Evolutionary conservation across 2,888 invertebrate genomes (phyloP), one percentile per base, ranked within the genome.

Genomic region (Aspidiotus rigidus): DNA sequence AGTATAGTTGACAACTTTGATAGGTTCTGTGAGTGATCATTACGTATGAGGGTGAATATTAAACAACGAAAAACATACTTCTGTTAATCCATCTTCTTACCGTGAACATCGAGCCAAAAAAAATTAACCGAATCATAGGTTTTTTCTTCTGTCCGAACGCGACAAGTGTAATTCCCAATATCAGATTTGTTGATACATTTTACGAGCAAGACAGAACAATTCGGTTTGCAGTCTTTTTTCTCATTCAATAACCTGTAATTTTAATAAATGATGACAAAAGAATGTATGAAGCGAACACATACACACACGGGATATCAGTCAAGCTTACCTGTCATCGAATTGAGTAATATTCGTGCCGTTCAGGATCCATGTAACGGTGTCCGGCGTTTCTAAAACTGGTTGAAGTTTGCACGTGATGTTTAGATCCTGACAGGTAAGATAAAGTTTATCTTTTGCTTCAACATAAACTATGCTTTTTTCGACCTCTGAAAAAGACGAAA

Each of bases 101-200:
- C 79, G 74, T 77, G 76, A 39, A 79, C 75, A 73, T 77, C 75
- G 71, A 79, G 76, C 64, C 74, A 74, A 73, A 77, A 74, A 40
- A 1, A 9, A 42, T 57, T 28, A 9, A 42, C 28, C 59, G 76
- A 76, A 72, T 76, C 72, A 7, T 74, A 70, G 69, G 75, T 75
- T 63, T 78, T 78, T 64, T 79, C 79, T 64, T 76, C 77, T 54
- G 79, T 79, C n/a, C 76, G 75, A 17, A 81, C 81, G 74, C 79
- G 80, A 75, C 86, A 86, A 0, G 81, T 81, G 74, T 85, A 86
- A 75, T 82, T 81, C 39, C 85, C 86, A 63, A 80, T 80, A 76
- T 86, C 85, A 40, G 70, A 56, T 28, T 73, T 69, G 39, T 71
- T 71, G 16, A 71, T 72, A 72, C 73, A 74, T 62, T 66, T 72